phyloP scores from a whole-genome alignment of 2,888 invertebrate genomes.

The Tyria jacobaeae region DNA sequence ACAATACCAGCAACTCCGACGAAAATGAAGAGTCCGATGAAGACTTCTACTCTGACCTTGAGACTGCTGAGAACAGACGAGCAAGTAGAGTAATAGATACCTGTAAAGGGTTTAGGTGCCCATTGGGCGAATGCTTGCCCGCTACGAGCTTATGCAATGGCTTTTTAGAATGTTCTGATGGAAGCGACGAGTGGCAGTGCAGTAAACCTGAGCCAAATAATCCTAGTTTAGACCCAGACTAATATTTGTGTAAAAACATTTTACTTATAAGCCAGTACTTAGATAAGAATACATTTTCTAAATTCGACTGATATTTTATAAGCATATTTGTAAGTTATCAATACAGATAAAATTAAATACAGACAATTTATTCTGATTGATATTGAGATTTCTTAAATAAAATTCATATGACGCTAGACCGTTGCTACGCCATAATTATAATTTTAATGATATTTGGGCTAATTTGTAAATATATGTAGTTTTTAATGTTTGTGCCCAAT shows the following conservation, averaged over 20 bases:
- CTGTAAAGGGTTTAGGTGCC: constrained; percentile 91
- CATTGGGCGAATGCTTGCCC: constrained; percentile 91
- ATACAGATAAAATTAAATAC: constrained; percentile 44
- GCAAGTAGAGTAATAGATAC: constrained; percentile 66
- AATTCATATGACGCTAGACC: constrained; percentile 35
- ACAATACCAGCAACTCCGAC: constrained; percentile 53
- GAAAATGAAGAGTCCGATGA: constrained; percentile 62
- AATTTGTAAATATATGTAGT: constrained; percentile 81
- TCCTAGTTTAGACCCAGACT: constrained; percentile 72
- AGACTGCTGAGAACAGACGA: constrained; percentile 76
- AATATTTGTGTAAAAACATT: constrained; percentile 43
- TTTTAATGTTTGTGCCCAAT: constrained; percentile 56
- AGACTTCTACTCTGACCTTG: constrained; percentile 75
- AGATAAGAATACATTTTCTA: constrained; percentile 63
- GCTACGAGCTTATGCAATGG: constrained; percentile 91
- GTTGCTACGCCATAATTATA: constrained; percentile 59
- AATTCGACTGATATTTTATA: constrained; percentile 84
- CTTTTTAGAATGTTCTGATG: constrained; percentile 91
- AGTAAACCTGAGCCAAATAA: constrained; percentile 57
- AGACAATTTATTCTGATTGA: constrained; percentile 39
- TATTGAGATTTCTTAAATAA: constrained; percentile 33
- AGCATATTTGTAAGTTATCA: constrained; percentile 66
- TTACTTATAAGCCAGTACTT: constrained; percentile 76
- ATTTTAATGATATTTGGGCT: constrained; percentile 62
- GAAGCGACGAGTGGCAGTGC: constrained; percentile 90